These are phyloP conservation scores for Deroplatys truncata DNA, from an alignment of 2,888 invertebrate genomes.

Conservation along the genomic window DNA sequence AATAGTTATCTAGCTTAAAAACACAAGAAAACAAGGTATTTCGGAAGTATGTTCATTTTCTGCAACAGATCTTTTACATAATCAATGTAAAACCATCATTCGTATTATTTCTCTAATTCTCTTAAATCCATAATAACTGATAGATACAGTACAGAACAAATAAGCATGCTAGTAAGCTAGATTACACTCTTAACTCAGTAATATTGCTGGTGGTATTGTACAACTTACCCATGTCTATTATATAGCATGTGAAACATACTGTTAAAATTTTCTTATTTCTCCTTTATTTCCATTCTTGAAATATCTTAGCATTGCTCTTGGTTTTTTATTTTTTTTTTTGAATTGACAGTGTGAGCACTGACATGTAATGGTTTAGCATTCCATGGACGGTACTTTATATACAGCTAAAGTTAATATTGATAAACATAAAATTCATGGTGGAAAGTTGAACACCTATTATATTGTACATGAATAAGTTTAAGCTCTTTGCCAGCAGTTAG, in stretches of 20 bases:
- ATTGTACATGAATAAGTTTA: background rate
- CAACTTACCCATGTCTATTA: too few relatives aligned
- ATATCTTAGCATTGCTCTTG: background rate
- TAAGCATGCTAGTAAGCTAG: too few relatives aligned
- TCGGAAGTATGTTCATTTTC: background rate
- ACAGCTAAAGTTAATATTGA: background rate
- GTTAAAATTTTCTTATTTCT: background rate
- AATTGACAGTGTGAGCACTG: background rate
- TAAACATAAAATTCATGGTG: background rate
- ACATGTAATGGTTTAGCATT: background rate
- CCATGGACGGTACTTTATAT: conserved; percentile 6
- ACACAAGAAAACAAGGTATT: background rate
- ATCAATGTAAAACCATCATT: background rate
- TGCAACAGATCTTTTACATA: background rate
- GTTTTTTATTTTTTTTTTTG: background rate
- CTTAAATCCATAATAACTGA: background rate
- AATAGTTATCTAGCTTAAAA: too few relatives aligned
- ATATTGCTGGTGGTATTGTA: too few relatives aligned
- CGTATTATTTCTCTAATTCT: background rate
- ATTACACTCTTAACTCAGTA: too few relatives aligned
- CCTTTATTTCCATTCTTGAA: background rate
- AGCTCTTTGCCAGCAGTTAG: background rate
- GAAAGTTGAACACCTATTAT: background rate
- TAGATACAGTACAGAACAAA: background rate
- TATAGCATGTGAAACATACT: background rate